These are phyloP conservation scores for Silurus lanzhouensis DNA, from an alignment of 2,797 vertebrate genomes.

Conservation along the genomic window DNA sequence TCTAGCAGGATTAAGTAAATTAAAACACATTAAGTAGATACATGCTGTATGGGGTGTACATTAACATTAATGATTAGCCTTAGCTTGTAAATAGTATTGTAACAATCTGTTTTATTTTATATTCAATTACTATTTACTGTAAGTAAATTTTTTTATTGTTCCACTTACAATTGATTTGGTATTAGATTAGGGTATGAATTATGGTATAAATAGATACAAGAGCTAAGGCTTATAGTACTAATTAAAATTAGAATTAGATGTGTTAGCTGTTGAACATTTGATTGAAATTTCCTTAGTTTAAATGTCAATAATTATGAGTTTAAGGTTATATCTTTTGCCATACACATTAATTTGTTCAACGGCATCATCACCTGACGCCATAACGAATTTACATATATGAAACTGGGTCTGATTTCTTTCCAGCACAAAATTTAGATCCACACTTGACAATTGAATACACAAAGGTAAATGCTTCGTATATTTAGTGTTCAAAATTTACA, in stretches of 20 bases:
- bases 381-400: not conserved
- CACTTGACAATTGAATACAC: not conserved
- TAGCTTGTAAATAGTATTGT: conserved; percentile 33
- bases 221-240: not conserved
- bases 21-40: conserved; percentile 44
- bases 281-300: too few relatives aligned
- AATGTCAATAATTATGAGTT: too few relatives aligned
- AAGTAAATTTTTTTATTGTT: not conserved
- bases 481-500: not conserved
- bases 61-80: conserved; percentile 20
- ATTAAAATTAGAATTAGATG: too few relatives aligned
- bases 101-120: conserved; percentile 6
- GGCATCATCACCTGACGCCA: not conserved
- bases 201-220: not conserved
- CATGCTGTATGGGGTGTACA: not conserved
- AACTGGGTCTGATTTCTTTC: not conserved
- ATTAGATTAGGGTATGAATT: not conserved
- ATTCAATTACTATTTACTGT: not conserved
- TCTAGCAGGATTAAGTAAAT: conserved; percentile 15
- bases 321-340: not conserved
- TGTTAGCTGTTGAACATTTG: too few relatives aligned
- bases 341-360: not conserved
- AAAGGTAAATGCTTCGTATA: not conserved
- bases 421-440: not conserved
- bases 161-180: not conserved